Percentiles rank a stretch among this genome's conserved stretches.
Evolutionary conservation across 1,140 invertebrate species (phyloP).

Genomic region (Brachionus manjavacas): DNA sequence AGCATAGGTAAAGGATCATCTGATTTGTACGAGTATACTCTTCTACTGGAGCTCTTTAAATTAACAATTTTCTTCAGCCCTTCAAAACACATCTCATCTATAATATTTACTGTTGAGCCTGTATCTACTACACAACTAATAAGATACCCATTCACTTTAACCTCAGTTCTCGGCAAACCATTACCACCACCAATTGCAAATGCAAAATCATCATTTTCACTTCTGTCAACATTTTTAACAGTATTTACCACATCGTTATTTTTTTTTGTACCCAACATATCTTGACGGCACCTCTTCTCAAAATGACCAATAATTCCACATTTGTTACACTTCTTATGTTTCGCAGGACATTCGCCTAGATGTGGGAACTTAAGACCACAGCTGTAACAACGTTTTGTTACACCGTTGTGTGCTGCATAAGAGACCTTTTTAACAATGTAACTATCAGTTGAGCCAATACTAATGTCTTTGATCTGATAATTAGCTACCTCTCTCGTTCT

Average conservation of each 20-base stretch:
- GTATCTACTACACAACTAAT: not conserved
- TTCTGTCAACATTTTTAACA: not conserved
- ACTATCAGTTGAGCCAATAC: not conserved
- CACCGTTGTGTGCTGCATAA: not conserved
- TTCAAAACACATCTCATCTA: not conserved
- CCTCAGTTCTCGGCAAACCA: not conserved
- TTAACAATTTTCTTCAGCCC: not conserved
- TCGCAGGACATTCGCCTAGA: not conserved
- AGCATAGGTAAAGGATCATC: not conserved
- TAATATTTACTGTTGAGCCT: not conserved
- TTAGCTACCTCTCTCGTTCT: not conserved
- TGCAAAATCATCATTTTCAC: not conserved
- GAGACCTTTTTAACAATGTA: not conserved
- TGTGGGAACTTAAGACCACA: not conserved
- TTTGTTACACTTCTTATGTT: not conserved
- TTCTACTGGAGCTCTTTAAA: not conserved
- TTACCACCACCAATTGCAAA: not conserved
- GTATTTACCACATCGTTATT: not conserved
- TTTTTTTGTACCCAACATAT: not conserved
- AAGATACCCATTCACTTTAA: not conserved
- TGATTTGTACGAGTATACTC: not conserved
- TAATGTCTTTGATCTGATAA: not conserved
- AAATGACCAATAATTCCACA: not conserved
- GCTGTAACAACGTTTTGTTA: not conserved
- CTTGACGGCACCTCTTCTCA: not conserved